phyloP scores from a whole-genome alignment of 2,888 invertebrate genomes.

The Nemapogon koenigi region DNA sequence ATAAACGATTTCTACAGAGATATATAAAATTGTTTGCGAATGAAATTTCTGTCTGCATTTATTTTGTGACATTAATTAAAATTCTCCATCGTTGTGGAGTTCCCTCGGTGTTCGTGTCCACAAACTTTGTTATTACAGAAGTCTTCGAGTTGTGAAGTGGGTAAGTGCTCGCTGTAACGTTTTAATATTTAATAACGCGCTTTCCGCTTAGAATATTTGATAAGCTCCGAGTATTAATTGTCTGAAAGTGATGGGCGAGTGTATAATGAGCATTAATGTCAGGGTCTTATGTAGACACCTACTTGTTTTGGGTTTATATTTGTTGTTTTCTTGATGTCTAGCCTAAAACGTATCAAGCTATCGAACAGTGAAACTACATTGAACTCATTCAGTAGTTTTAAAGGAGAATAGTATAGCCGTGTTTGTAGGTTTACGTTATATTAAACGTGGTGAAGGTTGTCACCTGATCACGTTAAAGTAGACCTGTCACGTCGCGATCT shows the following conservation, averaged over 20 bases:
- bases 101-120: constrained; percentile 17
- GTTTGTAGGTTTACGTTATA: constrained; percentile 6
- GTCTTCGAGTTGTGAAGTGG: constrained; percentile 20
- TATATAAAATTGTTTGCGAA: too few species aligned
- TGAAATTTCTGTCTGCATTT: too few species aligned
- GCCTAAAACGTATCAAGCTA: too few species aligned
- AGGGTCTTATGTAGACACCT: too few species aligned
- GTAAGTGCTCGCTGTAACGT: constrained; percentile 25
- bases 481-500: constrained; percentile 56
- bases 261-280: constrained; percentile 5
- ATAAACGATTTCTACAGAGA: too few species aligned
- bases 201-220: constrained; percentile 20
- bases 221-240: constrained; percentile 15
- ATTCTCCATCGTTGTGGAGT: constrained; percentile 2
- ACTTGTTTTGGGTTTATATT: too few species aligned
- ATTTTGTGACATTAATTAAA: constrained; percentile 8
- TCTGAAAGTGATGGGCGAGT: constrained; percentile 4
- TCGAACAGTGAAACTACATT: too few species aligned
- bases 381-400: too few species aligned
- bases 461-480: constrained; percentile 22
- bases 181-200: constrained; percentile 17
- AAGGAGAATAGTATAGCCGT: too few species aligned
- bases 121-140: constrained; percentile 21
- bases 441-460: constrained; percentile 9
- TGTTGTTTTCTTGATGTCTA: too few species aligned